Evolutionary conservation across 2,113 vertebrate species (phyloP).

Genomic region (Catharus fuscescens): DNA sequence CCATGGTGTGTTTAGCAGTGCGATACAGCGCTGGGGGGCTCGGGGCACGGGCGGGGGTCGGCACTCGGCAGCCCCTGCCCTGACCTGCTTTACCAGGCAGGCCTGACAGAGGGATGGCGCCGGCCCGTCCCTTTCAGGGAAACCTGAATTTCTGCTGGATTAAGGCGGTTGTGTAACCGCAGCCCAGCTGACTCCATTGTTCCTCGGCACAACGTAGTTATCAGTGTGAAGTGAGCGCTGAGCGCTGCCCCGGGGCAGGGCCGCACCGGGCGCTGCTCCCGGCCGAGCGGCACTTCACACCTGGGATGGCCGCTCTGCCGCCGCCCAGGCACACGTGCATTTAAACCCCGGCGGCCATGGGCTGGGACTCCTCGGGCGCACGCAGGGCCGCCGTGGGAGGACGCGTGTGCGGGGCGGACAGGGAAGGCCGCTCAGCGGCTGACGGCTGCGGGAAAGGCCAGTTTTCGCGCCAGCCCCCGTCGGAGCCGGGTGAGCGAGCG

Average conservation of each 20-base stretch:
- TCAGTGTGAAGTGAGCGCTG: background rate
- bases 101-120: background rate
- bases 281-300: background rate
- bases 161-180: background rate
- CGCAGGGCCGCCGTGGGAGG: slow-evolving; percentile 76
- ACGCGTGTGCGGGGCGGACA: background rate
- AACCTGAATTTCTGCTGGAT: background rate
- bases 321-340: accelerated
- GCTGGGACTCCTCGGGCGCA: slow-evolving; percentile 69
- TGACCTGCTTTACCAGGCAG: background rate
- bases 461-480: background rate
- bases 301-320: accelerated
- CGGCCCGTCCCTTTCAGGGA: background rate
- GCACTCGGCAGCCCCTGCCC: too few relatives aligned
- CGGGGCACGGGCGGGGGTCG: accelerated
- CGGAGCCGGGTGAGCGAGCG: background rate
- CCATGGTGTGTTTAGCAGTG: accelerated
- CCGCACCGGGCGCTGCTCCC: background rate
- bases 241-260: background rate
- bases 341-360: slow-evolving; percentile 28
- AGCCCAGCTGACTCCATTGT: background rate
- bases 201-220: background rate
- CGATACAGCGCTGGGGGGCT: accelerated
- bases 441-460: background rate
- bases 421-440: background rate